Percentiles rank a stretch among this genome's conserved stretches.
Evolutionary conservation across 1,140 invertebrate species (phyloP).

Genomic region (Rhopalosiphum maidis): DNA sequence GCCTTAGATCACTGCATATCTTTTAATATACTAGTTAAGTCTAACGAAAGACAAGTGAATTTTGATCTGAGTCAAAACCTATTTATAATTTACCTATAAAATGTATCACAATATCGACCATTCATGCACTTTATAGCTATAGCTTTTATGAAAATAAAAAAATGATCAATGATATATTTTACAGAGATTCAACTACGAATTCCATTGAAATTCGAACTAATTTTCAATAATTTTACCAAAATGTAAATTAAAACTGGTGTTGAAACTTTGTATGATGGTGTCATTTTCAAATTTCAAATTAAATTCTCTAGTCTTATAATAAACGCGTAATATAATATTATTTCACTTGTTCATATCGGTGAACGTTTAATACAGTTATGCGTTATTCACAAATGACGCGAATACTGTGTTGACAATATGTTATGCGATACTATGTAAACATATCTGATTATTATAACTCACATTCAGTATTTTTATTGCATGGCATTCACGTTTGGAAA

Average conservation of each 20-base stretch:
- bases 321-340: neutral
- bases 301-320: neutral
- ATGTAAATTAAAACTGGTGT: neutral
- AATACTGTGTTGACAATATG: neutral
- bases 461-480: neutral
- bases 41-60: neutral
- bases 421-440: neutral
- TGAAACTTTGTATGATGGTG: neutral
- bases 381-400: neutral
- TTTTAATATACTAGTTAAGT: neutral
- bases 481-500: rapidly evolving
- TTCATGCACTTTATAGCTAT: neutral
- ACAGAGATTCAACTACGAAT: neutral
- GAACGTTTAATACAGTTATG: neutral
- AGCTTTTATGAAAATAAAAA: neutral
- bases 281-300: neutral
- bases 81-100: neutral
- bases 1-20: neutral
- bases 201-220: neutral
- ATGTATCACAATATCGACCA: neutral
- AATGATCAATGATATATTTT: neutral
- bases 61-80: neutral
- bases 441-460: neutral
- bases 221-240: neutral
- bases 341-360: neutral